A percentile compares a stretch with the other conserved stretches of the same genome.
Evolutionary conservation across 2,888 invertebrate genomes (phyloP).

Genomic region (Eilema griseolum): DNA sequence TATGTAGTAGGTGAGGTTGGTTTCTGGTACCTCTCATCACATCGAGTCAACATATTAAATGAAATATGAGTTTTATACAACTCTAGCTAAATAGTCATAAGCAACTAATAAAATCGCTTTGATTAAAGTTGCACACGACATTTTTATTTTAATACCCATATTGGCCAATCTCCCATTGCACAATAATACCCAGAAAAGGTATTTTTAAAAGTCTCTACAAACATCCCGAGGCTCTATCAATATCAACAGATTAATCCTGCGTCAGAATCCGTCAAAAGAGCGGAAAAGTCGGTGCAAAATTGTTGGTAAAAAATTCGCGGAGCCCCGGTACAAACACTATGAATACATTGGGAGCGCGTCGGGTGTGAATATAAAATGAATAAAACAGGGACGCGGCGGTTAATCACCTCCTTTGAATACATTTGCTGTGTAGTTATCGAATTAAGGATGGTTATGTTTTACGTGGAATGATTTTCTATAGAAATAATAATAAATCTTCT

Average conservation of each 20-base stretch:
- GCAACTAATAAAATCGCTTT: not conserved
- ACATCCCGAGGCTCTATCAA: slow-evolving; percentile 62
- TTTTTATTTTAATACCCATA: not conserved
- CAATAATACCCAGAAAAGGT: slow-evolving; percentile 40
- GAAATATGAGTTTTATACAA: too few relatives aligned
- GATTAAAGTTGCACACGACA: not conserved
- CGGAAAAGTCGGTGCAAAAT: slow-evolving; percentile 61
- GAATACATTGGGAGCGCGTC: slow-evolving; percentile 78
- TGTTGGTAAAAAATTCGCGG: slow-evolving; percentile 60
- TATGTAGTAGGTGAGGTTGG: too few relatives aligned
- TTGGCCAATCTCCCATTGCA: slow-evolving; percentile 5
- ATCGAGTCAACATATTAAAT: too few relatives aligned
- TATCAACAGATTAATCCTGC: slow-evolving; percentile 79
- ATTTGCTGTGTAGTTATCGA: slow-evolving; percentile 52
- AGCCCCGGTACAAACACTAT: slow-evolving; percentile 59
- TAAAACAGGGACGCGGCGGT: slow-evolving; percentile 61
- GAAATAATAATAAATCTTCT: not conserved
- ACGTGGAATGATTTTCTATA: not conserved
- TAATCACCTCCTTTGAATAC: slow-evolving; percentile 76
- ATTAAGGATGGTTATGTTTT: slow-evolving; percentile 40
- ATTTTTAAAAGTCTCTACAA: slow-evolving; percentile 41
- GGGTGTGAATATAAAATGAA: slow-evolving; percentile 77
- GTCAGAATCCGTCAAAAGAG: slow-evolving; percentile 67
- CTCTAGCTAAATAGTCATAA: not conserved
- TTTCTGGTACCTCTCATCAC: too few relatives aligned